phyloP scores from a whole-genome alignment of 2,888 invertebrate species.

The Periphyllus acericola region DNA sequence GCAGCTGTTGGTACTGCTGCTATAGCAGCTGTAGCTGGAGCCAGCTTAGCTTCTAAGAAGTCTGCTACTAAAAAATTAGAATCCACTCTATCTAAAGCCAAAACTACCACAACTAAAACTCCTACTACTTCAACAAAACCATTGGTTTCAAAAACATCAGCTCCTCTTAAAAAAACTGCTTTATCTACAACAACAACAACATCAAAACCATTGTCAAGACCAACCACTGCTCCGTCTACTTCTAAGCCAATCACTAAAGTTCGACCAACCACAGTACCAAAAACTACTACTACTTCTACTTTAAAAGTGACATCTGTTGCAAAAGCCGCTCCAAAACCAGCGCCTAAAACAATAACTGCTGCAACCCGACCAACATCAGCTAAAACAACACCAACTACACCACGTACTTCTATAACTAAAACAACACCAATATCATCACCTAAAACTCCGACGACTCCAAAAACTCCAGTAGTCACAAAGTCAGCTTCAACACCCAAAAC shows the following conservation, averaged over 20 bases:
- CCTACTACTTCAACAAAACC: slow-evolving; percentile 57
- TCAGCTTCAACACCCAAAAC: slow-evolving; percentile 59
- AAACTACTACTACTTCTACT: slow-evolving; percentile 64
- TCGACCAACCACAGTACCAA: slow-evolving; percentile 64
- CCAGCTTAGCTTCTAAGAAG: slow-evolving; percentile 45
- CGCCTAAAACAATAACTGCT: slow-evolving; percentile 65
- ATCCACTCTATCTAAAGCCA: slow-evolving; percentile 58
- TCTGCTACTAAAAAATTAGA: slow-evolving; percentile 61
- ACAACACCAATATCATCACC: slow-evolving; percentile 43
- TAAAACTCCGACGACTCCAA: slow-evolving; percentile 51
- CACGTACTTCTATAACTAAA: slow-evolving; percentile 39
- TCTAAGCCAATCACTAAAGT: slow-evolving; percentile 54
- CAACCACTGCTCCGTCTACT: slow-evolving; percentile 54
- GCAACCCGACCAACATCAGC: slow-evolving; percentile 42
- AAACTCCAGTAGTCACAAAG: slow-evolving; percentile 63
- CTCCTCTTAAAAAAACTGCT: slow-evolving; percentile 55
- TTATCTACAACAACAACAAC: slow-evolving; percentile 59
- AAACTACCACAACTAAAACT: slow-evolving; percentile 39
- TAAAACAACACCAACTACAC: slow-evolving; percentile 42
- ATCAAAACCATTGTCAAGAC: slow-evolving; percentile 62
- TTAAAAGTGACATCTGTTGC: slow-evolving; percentile 65
- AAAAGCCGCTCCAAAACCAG: slow-evolving; percentile 66
- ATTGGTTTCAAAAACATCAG: slow-evolving; percentile 26
- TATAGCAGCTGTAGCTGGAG: slow-evolving; percentile 66
- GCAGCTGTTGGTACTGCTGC: slow-evolving; percentile 66